These are phyloP conservation scores for Neosilurus mollespiculum DNA, from an alignment of 2,797 vertebrate species.

Conservation along the genomic window DNA sequence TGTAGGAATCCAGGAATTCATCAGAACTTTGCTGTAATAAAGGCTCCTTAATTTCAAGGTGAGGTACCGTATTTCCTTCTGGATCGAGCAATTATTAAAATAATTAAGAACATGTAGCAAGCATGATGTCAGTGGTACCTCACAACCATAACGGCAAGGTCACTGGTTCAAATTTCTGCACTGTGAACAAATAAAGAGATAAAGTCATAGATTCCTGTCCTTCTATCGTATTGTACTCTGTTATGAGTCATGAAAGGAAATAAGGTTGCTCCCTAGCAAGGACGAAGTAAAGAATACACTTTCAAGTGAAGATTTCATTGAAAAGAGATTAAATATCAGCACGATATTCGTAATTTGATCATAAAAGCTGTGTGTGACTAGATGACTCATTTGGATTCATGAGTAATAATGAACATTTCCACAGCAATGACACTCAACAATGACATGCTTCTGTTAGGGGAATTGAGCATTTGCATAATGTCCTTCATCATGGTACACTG, in stretches of 20 bases:
- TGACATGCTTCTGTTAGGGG: conserved; percentile 42
- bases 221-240: conserved; percentile 24
- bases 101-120: conserved; percentile 7
- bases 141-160: conserved; percentile 22
- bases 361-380: conserved; percentile 3
- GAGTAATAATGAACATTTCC: conserved; percentile 7
- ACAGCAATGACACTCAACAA: conserved; percentile 39
- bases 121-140: neutral
- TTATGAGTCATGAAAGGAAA: conserved; percentile 20
- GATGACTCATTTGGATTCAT: conserved; percentile 41
- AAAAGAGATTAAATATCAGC: conserved; percentile 9
- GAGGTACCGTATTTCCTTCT: no score
- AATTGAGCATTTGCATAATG: conserved; percentile 51
- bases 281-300: conserved; percentile 6
- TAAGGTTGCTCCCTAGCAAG: conserved; percentile 18
- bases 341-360: conserved; percentile 28
- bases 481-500: conserved; percentile 19
- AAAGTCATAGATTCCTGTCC: conserved; percentile 25
- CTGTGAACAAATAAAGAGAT: conserved; percentile 29
- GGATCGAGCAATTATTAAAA: no score
- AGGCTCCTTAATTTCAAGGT: no score
- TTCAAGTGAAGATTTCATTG: neutral
- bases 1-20: no score
- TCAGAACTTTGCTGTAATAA: no score
- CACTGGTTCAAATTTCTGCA: conserved; percentile 20